phyloP scores from a whole-genome alignment of 1,140 invertebrate species.

The Subanguina moxae region DNA sequence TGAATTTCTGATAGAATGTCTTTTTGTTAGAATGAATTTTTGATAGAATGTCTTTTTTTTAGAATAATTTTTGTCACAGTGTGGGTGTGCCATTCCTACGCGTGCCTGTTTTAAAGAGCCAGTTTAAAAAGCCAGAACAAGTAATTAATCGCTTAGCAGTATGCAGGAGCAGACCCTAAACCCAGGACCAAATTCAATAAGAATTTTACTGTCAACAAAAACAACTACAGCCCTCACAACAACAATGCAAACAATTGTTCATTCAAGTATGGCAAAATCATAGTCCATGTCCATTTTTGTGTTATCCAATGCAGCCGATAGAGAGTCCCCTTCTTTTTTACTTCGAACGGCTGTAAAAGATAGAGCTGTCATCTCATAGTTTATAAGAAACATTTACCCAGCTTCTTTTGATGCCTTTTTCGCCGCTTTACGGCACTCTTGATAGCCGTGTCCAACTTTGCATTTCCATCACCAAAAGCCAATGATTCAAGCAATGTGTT shows the following conservation, averaged over 20 bases:
- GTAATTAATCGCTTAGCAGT: no score
- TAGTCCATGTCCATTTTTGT: neutral
- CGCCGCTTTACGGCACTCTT: conserved; percentile 95
- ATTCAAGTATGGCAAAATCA: neutral
- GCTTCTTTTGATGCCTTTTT: conserved; percentile 95
- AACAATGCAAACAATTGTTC: neutral
- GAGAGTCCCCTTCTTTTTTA: neutral
- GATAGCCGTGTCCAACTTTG: conserved; percentile 85
- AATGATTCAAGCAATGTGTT: neutral
- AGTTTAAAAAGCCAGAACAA: no score
- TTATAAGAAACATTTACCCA: conserved; percentile 57
- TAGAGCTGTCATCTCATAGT: neutral
- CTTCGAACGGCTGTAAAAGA: neutral
- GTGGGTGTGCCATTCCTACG: no score
- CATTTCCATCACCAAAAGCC: conserved; percentile 3
- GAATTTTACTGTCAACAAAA: no score
- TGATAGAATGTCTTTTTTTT: no score
- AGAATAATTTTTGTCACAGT: no score
- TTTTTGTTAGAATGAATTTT: no score
- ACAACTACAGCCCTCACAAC: neutral
- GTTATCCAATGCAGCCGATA: neutral
- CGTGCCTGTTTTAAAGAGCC: no score
- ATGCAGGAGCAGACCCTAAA: no score
- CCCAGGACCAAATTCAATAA: no score
- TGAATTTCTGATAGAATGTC: no score